phyloP scores from a whole-genome alignment of 2,797 vertebrate species.

The Melanotaenia nigrans region DNA sequence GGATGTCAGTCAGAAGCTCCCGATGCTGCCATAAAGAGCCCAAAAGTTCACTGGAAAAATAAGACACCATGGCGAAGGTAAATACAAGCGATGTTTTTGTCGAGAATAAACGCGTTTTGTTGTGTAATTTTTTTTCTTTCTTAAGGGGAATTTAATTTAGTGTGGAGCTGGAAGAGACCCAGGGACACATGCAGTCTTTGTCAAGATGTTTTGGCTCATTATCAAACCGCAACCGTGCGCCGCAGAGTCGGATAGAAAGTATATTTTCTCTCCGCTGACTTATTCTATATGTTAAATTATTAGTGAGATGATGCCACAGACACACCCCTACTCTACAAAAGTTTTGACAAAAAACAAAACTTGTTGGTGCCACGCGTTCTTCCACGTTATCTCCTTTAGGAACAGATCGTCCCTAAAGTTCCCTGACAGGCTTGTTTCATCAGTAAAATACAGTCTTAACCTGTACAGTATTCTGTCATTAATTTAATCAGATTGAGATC shows the following conservation, averaged over 20 bases:
- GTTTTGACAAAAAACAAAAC: background rate
- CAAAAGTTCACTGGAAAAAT: conserved; percentile 29
- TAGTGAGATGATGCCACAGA: conserved; percentile 34
- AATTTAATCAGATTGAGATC: background rate
- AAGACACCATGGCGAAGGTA: conserved; percentile 65
- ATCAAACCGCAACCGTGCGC: background rate
- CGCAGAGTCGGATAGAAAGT: background rate
- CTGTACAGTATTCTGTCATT: background rate
- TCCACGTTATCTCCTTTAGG: background rate
- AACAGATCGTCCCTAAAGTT: background rate
- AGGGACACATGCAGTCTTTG: background rate
- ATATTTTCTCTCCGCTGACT: background rate
- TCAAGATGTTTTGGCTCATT: background rate
- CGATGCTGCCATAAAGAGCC: conserved; percentile 39
- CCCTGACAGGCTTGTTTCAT: background rate
- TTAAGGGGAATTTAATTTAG: background rate
- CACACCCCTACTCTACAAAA: conserved; percentile 3
- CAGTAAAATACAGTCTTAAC: background rate
- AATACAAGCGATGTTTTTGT: background rate
- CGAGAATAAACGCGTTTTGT: accelerated
- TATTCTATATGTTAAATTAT: background rate
- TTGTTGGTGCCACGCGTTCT: background rate
- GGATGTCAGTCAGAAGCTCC: conserved; percentile 35
- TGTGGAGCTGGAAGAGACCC: background rate
- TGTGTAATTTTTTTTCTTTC: background rate